A percentile compares a stretch with the other conserved stretches of the same genome.
Evolutionary conservation across 1,140 invertebrate genomes (phyloP).

Genomic region (Scaptomyza hsui): DNA sequence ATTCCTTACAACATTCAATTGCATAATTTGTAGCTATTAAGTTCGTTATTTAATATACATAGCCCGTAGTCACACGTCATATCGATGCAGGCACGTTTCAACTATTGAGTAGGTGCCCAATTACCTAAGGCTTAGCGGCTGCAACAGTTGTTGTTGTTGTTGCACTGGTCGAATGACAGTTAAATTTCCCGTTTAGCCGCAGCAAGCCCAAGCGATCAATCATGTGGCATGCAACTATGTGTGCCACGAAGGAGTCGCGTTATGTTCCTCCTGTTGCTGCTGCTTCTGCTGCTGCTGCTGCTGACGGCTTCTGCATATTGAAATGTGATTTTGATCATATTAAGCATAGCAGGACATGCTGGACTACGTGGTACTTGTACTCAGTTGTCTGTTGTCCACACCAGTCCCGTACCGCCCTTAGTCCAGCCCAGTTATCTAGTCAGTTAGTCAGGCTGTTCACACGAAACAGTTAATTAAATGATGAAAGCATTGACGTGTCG

Average conservation of each 20-base stretch:
- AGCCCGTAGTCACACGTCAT: not conserved
- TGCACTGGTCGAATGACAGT: conserved; percentile 49
- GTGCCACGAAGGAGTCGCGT: conserved; percentile 31
- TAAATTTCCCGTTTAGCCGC: conserved; percentile 63
- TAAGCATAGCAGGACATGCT: conserved; percentile 46
- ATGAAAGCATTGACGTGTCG: conserved; percentile 80
- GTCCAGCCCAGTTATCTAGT: not conserved
- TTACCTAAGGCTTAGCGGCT: conserved; percentile 11
- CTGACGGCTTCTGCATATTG: conserved; percentile 34
- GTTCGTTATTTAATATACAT: not conserved
- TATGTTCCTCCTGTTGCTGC: not conserved
- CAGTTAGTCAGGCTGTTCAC: conserved; percentile 23
- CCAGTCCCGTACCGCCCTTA: not conserved
- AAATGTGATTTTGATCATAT: conserved; percentile 56
- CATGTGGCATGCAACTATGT: conserved; percentile 66
- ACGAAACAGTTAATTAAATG: conserved; percentile 81
- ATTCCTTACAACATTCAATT: too few species aligned
- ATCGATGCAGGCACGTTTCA: not conserved
- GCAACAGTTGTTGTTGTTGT: not conserved
- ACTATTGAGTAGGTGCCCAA: conserved; percentile 7
- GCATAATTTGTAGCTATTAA: not conserved
- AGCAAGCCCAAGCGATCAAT: conserved; percentile 54
- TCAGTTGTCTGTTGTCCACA: not conserved
- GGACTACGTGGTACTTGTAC: conserved; percentile 23
- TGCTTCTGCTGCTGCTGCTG: not conserved